Evolutionary conservation across 2,797 vertebrate species (phyloP).

Genomic region (Moxostoma hubbsi): DNA sequence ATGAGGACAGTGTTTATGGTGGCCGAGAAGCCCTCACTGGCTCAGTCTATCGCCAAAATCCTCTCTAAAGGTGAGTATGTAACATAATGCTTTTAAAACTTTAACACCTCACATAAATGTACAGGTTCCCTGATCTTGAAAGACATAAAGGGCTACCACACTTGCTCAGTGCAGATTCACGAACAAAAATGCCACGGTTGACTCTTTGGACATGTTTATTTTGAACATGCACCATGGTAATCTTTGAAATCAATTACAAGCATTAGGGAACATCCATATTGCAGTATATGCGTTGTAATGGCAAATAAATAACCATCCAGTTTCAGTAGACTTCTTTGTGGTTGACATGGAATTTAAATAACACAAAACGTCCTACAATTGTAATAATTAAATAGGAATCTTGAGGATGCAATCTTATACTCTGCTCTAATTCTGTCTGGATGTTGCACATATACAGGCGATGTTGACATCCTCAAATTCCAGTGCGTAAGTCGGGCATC

Average conservation of each 20-base stretch:
- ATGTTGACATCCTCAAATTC: constrained; percentile 79
- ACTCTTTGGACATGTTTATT: background rate
- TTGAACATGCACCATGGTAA: too few relatives aligned
- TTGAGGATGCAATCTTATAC: background rate
- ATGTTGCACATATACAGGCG: constrained; percentile 79
- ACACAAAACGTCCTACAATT: background rate
- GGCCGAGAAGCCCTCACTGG: constrained; percentile 94
- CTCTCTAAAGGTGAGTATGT: constrained; percentile 88
- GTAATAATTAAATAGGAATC: background rate
- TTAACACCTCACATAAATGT: too few relatives aligned
- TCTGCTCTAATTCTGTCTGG: constrained; percentile 66
- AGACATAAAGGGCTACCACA: too few relatives aligned
- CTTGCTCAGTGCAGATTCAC: too few relatives aligned
- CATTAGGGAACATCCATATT: background rate
- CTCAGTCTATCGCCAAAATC: constrained; percentile 95
- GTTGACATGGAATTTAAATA: background rate
- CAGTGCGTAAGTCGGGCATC: constrained; percentile 72
- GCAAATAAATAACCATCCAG: background rate
- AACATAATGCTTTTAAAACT: background rate
- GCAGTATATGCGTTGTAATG: background rate
- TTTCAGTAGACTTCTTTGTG: background rate
- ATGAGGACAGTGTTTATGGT: constrained; percentile 96
- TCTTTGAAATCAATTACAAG: background rate
- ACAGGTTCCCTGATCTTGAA: too few relatives aligned
- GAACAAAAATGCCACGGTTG: too few relatives aligned